Conservation (phyloP, 2,113 vertebrate genomes). For the Morone saxatilis region DNA sequence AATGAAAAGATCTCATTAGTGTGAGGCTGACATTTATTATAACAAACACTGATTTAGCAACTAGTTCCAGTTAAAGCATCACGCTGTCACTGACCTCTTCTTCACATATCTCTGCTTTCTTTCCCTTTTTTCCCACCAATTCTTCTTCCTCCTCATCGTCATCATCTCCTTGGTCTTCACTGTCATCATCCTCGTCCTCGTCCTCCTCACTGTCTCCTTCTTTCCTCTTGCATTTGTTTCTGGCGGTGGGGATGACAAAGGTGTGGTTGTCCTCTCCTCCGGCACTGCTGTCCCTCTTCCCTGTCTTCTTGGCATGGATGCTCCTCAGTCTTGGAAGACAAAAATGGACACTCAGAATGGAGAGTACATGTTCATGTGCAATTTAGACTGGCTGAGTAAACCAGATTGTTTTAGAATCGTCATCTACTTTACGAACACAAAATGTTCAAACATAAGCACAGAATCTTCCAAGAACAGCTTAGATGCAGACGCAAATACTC, state of each 20-base stretch:
- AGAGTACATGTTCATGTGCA: neutral
- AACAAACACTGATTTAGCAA: slow-evolving; percentile 26
- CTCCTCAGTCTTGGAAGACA: slow-evolving; percentile 87
- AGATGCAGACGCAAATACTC: slow-evolving; percentile 80
- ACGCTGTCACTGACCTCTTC: slow-evolving; percentile 92
- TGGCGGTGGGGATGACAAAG: slow-evolving; percentile 79
- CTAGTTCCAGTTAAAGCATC: neutral
- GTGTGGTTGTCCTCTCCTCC: slow-evolving; percentile 86
- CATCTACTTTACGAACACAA: neutral
- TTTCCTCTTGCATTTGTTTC: slow-evolving; percentile 90
- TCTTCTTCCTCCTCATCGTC: slow-evolving; percentile 90
- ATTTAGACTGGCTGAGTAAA: neutral
- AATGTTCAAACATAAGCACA: neutral
- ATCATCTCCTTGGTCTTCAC: slow-evolving; percentile 91
- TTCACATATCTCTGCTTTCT: slow-evolving; percentile 91
- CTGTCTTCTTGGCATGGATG: slow-evolving; percentile 92
- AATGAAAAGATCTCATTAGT: slow-evolving; percentile 54
- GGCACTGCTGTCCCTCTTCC: slow-evolving; percentile 85
- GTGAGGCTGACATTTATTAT: slow-evolving; percentile 39
- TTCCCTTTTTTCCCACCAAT: slow-evolving; percentile 90
- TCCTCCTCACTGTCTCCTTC: slow-evolving; percentile 93
- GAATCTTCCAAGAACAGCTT: neutral
- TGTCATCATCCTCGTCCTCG: slow-evolving; percentile 91
- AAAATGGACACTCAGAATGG: neutral
- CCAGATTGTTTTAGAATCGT: neutral